Evolutionary conservation across 2,797 vertebrate species (phyloP).

Genomic region (Leptatherina wallacei): DNA sequence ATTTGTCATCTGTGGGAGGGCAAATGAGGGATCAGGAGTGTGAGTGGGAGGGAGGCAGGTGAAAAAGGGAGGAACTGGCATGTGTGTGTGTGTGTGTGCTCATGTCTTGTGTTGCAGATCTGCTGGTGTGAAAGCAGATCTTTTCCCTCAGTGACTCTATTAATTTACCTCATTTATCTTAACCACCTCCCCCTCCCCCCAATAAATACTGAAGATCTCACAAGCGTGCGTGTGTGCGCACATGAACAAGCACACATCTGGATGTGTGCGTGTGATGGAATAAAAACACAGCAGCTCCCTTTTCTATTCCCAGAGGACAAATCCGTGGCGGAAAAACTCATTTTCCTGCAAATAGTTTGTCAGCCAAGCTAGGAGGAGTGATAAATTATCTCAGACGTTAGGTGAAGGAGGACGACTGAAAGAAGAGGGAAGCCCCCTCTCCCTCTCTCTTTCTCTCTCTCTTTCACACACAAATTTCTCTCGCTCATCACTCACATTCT

Average conservation of each 20-base stretch:
- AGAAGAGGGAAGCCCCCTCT: slow-evolving; percentile 73
- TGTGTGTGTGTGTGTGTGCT: slow-evolving; percentile 50
- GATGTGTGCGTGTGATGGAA: slow-evolving; percentile 70
- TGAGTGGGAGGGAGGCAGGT: slow-evolving; percentile 37
- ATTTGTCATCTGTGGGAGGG: slow-evolving; percentile 78
- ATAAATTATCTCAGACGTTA: slow-evolving; percentile 92
- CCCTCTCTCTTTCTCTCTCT: slow-evolving; percentile 54
- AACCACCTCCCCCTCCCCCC: slow-evolving; percentile 80
- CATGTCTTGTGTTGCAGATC: slow-evolving; percentile 80
- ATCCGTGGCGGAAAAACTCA: slow-evolving; percentile 93
- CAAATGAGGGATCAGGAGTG: slow-evolving; percentile 69
- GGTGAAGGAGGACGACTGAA: slow-evolving; percentile 81
- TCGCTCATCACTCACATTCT: slow-evolving; percentile 19
- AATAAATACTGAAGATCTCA: slow-evolving; percentile 88
- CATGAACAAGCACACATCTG: slow-evolving; percentile 52
- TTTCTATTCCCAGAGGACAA: slow-evolving; percentile 93
- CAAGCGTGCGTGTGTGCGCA: slow-evolving; percentile 34
- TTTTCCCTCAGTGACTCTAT: slow-evolving; percentile 92
- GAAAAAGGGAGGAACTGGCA: slow-evolving; percentile 22
- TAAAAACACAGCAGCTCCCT: slow-evolving; percentile 87
- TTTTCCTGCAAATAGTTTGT: slow-evolving; percentile 98
- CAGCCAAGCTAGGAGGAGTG: slow-evolving; percentile 92
- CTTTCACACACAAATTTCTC: slow-evolving; percentile 12
- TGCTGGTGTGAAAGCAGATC: slow-evolving; percentile 86
- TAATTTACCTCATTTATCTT: slow-evolving; percentile 98